Conservation (phyloP, 2,113 vertebrate species). For the Ovibos moschatus region DNA sequence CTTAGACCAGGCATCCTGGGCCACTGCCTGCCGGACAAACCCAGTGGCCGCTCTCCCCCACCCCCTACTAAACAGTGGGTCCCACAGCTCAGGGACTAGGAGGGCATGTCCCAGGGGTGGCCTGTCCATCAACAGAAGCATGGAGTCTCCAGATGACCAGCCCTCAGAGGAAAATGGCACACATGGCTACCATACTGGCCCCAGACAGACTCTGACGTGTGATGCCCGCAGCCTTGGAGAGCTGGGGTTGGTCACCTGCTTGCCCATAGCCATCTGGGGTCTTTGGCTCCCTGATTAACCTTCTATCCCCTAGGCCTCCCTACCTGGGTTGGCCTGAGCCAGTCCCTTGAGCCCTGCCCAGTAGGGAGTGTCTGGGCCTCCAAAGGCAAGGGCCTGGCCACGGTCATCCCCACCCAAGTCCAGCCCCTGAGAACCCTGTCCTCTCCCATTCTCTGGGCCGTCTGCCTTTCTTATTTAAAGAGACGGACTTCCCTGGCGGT, state of each 20-base stretch:
- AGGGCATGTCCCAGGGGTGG: neutral
- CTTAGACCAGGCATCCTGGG: neutral
- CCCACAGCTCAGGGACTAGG: neutral
- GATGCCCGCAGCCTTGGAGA: neutral
- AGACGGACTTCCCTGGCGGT: neutral
- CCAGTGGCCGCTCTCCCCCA: neutral
- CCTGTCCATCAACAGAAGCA: neutral
- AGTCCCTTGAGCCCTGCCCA: neutral
- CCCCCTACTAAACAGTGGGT: neutral
- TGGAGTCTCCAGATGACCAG: neutral
- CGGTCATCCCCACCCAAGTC: neutral
- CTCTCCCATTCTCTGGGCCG: neutral
- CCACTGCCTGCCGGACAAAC: neutral
- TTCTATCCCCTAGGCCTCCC: neutral
- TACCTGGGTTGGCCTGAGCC: neutral
- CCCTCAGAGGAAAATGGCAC: neutral
- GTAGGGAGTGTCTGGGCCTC: neutral
- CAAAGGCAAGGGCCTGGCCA: neutral
- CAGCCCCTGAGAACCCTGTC: too few relatives aligned
- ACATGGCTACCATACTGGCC: accelerated
- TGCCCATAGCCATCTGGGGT: neutral
- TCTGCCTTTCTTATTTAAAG: neutral
- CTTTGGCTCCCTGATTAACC: accelerated
- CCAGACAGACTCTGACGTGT: neutral
- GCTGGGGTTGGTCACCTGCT: neutral